Percentiles rank a stretch among this genome's conserved stretches.
These are phyloP conservation scores for Triplophysa tibetana DNA, from an alignment of 2,113 vertebrate genomes.

Conservation along the genomic window DNA sequence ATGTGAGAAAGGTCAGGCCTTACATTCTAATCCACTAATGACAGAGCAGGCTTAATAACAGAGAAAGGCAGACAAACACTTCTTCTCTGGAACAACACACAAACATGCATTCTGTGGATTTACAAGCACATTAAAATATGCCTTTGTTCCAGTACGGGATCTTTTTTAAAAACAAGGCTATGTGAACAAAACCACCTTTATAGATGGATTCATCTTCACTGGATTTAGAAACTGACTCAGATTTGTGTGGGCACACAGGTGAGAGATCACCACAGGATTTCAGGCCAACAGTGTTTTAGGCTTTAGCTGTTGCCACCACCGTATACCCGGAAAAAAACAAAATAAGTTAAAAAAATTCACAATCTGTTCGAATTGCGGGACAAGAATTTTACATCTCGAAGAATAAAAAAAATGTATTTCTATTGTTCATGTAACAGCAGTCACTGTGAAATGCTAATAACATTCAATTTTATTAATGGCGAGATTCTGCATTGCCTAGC, in stretches of 20 bases:
- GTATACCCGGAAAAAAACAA: neutral
- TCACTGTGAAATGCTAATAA: no score
- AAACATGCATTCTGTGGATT: constrained; percentile 49
- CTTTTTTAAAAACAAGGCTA: constrained; percentile 59
- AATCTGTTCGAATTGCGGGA: neutral
- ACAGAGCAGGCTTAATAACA: constrained; percentile 78
- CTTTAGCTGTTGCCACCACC: constrained; percentile 32
- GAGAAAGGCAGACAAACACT: constrained; percentile 68
- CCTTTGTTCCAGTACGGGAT: constrained; percentile 73
- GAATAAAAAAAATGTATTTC: no score
- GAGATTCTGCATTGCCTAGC: no score
- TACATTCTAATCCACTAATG: constrained; percentile 75
- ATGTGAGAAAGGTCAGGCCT: constrained; percentile 60
- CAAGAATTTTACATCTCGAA: neutral
- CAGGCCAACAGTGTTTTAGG: constrained; percentile 20
- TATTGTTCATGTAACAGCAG: neutral
- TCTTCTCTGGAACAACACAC: constrained; percentile 30
- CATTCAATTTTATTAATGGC: no score
- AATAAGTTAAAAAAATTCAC: neutral
- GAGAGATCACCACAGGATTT: constrained; percentile 62
- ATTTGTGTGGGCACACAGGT: constrained; percentile 61
- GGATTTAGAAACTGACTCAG: constrained; percentile 52
- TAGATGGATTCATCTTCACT: constrained; percentile 50
- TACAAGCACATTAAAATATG: constrained; percentile 69
- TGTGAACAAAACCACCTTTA: constrained; percentile 61